Evolutionary conservation across 2,113 vertebrate genomes (phyloP).

Genomic region (Chaenogobius annularis): DNA sequence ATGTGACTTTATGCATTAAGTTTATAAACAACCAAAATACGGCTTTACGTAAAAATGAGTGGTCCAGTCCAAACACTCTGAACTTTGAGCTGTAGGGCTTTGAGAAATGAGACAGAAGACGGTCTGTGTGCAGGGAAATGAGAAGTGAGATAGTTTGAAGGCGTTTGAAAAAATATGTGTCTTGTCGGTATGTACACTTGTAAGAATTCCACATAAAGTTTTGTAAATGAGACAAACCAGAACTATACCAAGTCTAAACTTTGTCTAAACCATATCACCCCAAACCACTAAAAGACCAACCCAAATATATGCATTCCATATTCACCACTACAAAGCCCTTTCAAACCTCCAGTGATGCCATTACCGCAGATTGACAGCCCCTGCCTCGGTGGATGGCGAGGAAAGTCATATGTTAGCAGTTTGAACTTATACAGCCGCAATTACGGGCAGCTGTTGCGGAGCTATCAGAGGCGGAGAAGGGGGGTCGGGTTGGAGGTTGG

Average conservation of each 20-base stretch:
- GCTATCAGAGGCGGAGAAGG: constrained; percentile 52
- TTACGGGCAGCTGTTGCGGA: constrained; percentile 87
- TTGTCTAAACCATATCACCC: background rate
- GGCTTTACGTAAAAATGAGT: too few species aligned
- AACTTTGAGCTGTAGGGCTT: too few species aligned
- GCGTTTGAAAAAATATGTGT: too few species aligned
- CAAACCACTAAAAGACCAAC: background rate
- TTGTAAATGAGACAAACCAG: background rate
- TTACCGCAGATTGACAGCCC: background rate
- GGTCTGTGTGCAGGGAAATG: too few species aligned
- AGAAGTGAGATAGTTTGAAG: too few species aligned
- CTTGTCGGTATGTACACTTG: too few species aligned
- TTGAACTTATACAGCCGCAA: constrained; percentile 83
- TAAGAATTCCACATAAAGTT: too few species aligned
- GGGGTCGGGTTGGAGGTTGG: background rate
- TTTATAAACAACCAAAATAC: too few species aligned
- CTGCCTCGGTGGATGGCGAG: constrained; percentile 19
- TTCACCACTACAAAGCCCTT: background rate
- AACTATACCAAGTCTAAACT: background rate
- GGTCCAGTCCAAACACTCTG: too few species aligned
- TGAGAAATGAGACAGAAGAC: too few species aligned
- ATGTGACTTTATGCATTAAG: too few species aligned
- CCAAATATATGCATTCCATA: background rate
- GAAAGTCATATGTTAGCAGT: constrained; percentile 79
- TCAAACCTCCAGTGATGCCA: background rate